A percentile compares a stretch with the other conserved stretches of the same genome.
Evolutionary conservation across 2,113 vertebrate species (phyloP).

Genomic region (Myrmecophaga tridactyla): DNA sequence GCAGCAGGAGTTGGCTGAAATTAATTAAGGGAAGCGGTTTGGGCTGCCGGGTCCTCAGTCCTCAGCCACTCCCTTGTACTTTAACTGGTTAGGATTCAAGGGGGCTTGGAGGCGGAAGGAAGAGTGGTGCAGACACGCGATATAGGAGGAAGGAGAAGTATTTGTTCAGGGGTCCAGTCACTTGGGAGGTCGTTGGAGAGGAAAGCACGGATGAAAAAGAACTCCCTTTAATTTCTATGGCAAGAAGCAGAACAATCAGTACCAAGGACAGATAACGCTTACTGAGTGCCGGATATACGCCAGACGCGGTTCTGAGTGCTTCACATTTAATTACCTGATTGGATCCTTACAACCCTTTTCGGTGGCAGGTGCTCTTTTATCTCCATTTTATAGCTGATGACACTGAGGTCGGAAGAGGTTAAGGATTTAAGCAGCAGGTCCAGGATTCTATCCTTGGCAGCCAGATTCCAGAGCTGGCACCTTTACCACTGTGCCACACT

Average conservation of each 20-base stretch:
- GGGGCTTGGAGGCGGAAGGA: background rate
- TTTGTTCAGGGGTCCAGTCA: background rate
- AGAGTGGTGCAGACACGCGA: background rate
- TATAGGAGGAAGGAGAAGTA: background rate
- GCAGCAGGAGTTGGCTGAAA: background rate
- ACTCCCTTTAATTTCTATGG: background rate
- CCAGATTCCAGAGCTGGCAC: background rate
- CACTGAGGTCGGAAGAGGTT: background rate
- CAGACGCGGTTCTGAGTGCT: background rate
- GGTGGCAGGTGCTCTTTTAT: background rate
- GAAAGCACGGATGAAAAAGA: background rate
- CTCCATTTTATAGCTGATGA: background rate
- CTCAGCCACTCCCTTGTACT: background rate
- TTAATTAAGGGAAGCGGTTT: background rate
- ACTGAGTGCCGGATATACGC: background rate
- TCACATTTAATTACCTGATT: background rate
- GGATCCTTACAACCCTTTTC: background rate
- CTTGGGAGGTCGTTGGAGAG: background rate
- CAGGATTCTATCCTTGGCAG: background rate
- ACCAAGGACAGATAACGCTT: background rate
- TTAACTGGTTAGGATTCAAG: background rate
- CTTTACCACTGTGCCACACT: rapidly evolving
- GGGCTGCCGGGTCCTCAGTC: background rate
- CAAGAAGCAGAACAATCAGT: background rate
- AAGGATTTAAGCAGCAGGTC: background rate